A percentile compares a stretch with the other conserved stretches of the same genome.
phyloP scores from a whole-genome alignment of 2,113 vertebrate species.

The zebrafish (Danio rerio) region GRCz12tu NC_133199.1:44383501-44384000 shows the following conservation, averaged over 20 bases:
- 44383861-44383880: conserved; percentile 18
- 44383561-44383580: conserved; percentile 21
- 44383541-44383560: not conserved
- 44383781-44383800: conserved; percentile 22
- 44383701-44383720: conserved; percentile 16
- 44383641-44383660: conserved; percentile 60
- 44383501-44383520: conserved; percentile 1
- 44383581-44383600: conserved; percentile 54
- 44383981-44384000: no score
- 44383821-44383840: conserved; percentile 52
- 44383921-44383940: not conserved
- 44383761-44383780: conserved; percentile 52
- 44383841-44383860: conserved; percentile 24
- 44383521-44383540: not conserved
- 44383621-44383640: conserved; percentile 48
- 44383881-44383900: conserved; percentile 39
- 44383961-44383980: conserved; percentile 60
- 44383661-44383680: conserved; percentile 44
- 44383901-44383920: conserved; percentile 12
- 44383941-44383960: conserved; percentile 56
- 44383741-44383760: conserved; percentile 56
- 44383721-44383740: conserved; percentile 39
- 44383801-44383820: conserved; percentile 47
- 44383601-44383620: conserved; percentile 43
- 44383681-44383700: conserved; percentile 28